Evolutionary conservation across 2,888 invertebrate species (phyloP), one percentile per base, ranked within the genome.

Genomic region (Chloromyia formosa): DNA sequence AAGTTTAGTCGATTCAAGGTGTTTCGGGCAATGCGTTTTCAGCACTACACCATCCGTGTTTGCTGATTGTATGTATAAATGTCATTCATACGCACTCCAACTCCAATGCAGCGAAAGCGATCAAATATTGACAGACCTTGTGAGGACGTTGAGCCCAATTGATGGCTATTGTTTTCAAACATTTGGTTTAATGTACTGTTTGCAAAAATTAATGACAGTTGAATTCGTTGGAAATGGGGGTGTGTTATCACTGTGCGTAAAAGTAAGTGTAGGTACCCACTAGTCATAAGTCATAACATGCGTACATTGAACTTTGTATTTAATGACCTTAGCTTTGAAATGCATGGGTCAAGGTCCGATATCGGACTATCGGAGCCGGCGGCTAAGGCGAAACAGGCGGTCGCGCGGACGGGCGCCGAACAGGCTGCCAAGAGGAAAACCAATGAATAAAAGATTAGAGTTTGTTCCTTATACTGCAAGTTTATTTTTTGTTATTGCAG

Each of bases 61-160:
- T 35, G 27, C 27, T 35, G 23, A 14, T 60, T 60, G 14, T 58
- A 58, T 45, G 12, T 45, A 12, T 12, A 45, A 3, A 53, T 16
- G n/a, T 60, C 60, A 60, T 27, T 58, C 10, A 58, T 12, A 58
- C 20, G 22, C 10, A n/a, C 5, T n/a, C 5, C 27, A 35, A 35
- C n/a, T 35, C 27, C 27, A 35, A 35, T 35, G 27, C 10, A 40
- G 35, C 18, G 62, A 40, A 62, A 62, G 40, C 27, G 62, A 62
- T 40, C 23, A 14, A 62, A 62, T 62, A 16, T 35, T 62, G 14
- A 40, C 40, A 62, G 62, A 40, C 40, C 62, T 62, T 62, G 62
- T 18, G 62, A 62, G 62, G 62, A 40, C 62, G 62, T 62, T 62
- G 62, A 35, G 62, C 62, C 18, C 62, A 16, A 16, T 1, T 35